Conservation (phyloP, 1,140 invertebrate genomes). For the Drosophila lini region DNA sequence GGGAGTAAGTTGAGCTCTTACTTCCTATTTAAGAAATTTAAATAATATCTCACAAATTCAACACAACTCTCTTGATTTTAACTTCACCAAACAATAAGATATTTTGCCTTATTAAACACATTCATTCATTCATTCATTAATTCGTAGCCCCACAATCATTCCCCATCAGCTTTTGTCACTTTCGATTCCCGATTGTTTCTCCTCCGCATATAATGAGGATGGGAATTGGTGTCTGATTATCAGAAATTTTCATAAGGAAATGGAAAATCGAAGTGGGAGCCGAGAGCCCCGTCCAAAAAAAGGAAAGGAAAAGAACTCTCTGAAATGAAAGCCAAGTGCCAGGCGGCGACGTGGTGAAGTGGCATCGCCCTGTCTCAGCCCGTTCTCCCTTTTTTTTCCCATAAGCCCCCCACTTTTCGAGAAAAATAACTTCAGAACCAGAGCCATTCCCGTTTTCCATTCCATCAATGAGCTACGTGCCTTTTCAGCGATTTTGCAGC, state of each 20-base stretch:
- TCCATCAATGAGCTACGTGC: slow-evolving; percentile 76
- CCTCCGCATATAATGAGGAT: slow-evolving; percentile 47
- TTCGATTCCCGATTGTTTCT: slow-evolving; percentile 9
- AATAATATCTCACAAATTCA: background rate
- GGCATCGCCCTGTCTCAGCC: slow-evolving; percentile 57
- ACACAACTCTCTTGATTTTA: background rate
- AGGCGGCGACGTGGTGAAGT: slow-evolving; percentile 76
- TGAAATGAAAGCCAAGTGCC: slow-evolving; percentile 75
- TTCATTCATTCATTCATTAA: too few relatives aligned
- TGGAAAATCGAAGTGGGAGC: slow-evolving; percentile 70
- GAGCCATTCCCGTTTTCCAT: slow-evolving; percentile 36
- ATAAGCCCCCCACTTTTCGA: background rate
- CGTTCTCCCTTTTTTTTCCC: background rate
- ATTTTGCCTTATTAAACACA: slow-evolving; percentile 4
- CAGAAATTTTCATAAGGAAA: slow-evolving; percentile 78
- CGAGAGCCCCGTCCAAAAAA: slow-evolving; percentile 22
- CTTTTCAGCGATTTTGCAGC: slow-evolving; percentile 78
- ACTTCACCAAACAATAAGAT: background rate
- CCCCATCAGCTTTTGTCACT: slow-evolving; percentile 5
- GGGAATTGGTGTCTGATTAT: slow-evolving; percentile 62
- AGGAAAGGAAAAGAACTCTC: slow-evolving; percentile 27
- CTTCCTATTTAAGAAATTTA: background rate
- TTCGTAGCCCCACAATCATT: background rate
- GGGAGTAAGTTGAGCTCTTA: too few relatives aligned
- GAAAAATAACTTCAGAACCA: slow-evolving; percentile 33